These are phyloP conservation scores for Fragum sueziense DNA, from an alignment of 2,888 invertebrate species.

Conservation along the genomic window DNA sequence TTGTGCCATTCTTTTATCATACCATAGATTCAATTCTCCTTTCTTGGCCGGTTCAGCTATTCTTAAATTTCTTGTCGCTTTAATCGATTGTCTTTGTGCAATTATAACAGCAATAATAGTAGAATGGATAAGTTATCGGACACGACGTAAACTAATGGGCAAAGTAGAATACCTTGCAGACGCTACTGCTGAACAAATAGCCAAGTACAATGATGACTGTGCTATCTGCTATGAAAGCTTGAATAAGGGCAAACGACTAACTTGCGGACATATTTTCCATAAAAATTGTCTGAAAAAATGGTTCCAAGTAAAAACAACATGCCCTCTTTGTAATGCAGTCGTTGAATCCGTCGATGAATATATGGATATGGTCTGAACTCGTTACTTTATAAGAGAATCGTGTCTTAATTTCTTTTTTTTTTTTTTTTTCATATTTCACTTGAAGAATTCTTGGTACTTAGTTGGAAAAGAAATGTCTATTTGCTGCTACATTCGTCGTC, in stretches of 20 bases:
- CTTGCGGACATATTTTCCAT: not conserved
- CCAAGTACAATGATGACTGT: not conserved
- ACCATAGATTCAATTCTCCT: not conserved
- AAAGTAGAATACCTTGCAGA: not conserved
- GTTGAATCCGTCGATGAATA: not conserved
- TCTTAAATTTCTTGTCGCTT: not conserved
- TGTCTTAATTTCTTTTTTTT: not conserved
- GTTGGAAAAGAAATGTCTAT: not conserved
- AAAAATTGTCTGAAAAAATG: not conserved
- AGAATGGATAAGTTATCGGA: not conserved
- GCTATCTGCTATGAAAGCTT: not conserved
- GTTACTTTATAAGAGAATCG: too few species aligned
- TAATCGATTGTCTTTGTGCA: not conserved
- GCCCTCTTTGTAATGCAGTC: not conserved
- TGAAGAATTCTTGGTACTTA: not conserved
- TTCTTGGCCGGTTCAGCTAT: not conserved
- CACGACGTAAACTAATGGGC: not conserved
- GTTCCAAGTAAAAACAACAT: conserved; percentile 2
- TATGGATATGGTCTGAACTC: too few species aligned
- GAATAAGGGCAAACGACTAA: not conserved
- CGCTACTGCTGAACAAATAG: not conserved
- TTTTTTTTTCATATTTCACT: not conserved
- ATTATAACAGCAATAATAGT: not conserved
- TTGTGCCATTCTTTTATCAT: not conserved
- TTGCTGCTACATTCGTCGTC: not conserved